These are phyloP conservation scores for Catamblyrhynchus diadema DNA, from an alignment of 2,797 vertebrate species.

Conservation along the genomic window DNA sequence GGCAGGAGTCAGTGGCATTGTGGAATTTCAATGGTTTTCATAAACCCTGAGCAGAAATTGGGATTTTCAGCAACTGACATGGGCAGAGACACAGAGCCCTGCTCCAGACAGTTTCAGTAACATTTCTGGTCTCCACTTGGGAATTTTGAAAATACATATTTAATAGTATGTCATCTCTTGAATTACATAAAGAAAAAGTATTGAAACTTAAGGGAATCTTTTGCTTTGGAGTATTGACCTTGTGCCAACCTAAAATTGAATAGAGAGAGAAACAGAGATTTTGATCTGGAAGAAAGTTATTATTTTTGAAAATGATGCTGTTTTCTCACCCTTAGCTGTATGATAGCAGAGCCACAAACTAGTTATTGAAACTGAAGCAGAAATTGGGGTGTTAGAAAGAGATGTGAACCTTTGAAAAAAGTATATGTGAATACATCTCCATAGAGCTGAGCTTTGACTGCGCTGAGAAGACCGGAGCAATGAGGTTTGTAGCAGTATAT, in stretches of 20 bases:
- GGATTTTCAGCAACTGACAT: neutral
- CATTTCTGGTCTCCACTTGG: neutral
- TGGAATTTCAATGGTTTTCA: neutral
- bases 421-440: neutral
- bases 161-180: neutral
- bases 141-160: neutral
- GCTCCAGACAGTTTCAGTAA: neutral
- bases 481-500: neutral
- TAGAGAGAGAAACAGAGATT: neutral
- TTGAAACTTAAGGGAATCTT: neutral
- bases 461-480: neutral
- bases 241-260: neutral
- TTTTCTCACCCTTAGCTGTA: neutral
- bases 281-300: neutral
- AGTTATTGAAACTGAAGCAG: neutral
- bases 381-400: neutral
- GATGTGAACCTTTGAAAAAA: neutral
- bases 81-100: neutral
- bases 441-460: neutral
- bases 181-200: neutral
- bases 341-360: neutral
- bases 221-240: constrained; percentile 9
- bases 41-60: neutral
- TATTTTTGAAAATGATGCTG: neutral
- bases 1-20: neutral